Conservation (phyloP, 2,888 invertebrate genomes). For the Athalia cordata region DNA sequence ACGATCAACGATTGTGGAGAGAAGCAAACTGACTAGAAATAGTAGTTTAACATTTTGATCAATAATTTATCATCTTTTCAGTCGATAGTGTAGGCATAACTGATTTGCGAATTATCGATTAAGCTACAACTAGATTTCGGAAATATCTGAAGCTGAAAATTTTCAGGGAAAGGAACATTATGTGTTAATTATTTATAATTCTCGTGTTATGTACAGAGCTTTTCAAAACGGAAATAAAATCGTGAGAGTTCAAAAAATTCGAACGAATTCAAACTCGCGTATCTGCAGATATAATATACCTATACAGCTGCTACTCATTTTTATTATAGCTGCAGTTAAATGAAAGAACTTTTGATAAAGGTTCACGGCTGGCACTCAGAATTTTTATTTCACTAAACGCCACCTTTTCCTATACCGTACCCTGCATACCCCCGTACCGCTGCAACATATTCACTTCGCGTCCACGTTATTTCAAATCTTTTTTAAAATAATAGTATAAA, state of each 20-base stretch:
- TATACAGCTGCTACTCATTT: background rate
- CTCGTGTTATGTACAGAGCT: too few species aligned
- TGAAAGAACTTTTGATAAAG: slow-evolving; percentile 12
- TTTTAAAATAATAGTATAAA: too few species aligned
- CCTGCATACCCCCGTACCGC: background rate
- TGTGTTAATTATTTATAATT: too few species aligned
- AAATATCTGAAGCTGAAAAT: too few species aligned
- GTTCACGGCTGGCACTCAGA: background rate
- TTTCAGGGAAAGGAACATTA: too few species aligned
- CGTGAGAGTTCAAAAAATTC: background rate
- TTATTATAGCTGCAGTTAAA: background rate
- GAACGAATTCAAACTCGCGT: slow-evolving; percentile 3
- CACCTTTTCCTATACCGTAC: slow-evolving; percentile 14
- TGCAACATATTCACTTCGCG: background rate
- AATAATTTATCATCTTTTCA: background rate
- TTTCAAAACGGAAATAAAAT: slow-evolving; percentile 8
- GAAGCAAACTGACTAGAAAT: background rate
- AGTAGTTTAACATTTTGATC: background rate
- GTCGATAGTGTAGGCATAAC: background rate
- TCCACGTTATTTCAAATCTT: too few species aligned
- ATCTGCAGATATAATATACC: background rate
- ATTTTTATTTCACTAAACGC: slow-evolving; percentile 24
- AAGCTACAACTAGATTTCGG: too few species aligned
- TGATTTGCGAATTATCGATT: background rate
- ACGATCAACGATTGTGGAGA: background rate